Base-by-base conservation (phyloP, 2,113 vertebrate genomes). In the Cephalopterus ornatus region DNA sequence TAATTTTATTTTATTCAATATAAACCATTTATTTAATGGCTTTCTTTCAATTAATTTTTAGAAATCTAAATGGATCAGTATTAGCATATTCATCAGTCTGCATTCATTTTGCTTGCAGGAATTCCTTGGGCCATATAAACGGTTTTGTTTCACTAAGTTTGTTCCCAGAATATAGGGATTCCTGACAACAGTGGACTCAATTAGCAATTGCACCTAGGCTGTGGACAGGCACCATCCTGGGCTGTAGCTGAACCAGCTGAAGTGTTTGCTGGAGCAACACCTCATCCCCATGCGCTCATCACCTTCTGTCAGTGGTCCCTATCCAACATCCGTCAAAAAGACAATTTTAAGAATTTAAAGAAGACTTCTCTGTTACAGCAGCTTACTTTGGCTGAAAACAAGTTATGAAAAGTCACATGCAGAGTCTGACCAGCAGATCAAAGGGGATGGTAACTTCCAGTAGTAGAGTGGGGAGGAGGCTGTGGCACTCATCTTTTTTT, bases 211-310 rank as follows among this genome's bases (percentile, higher is more conserved):
- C 30, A 72, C 6, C 0, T 18, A 11, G 13, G 17, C 37, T 86
- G 37, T 65, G 67, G n/a, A 32, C 8, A 28, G 0, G 0, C 10
- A 37, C 11, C 1, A 8, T 42, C 39, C 6, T 22, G 20, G 52
- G 14, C 50, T 59, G 41, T 32, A 47, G 32, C 49, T 91, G n/a
- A 19, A 65, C 5, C 39, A 89, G 52, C 12, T 82, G 52, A 82
- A 75, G 24, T 52, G 3, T 12, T 68, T 70, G 24, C 44, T 56
- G 74, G 52, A 82, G 49, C 32, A 71, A 10, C 14, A 30, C 11
- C 22, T 93, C 4, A 0, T 16, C 30, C 5, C 22, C 44, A 41
- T 2, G 7, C 0, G 0, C 27, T 68, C 6, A 0, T 68, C n/a
- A 44, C 27, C 37, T 67, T 42, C 22, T 37, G 26, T 47, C 44